Conservation (phyloP, 2,888 invertebrate genomes). For the Euphydryas editha region DNA sequence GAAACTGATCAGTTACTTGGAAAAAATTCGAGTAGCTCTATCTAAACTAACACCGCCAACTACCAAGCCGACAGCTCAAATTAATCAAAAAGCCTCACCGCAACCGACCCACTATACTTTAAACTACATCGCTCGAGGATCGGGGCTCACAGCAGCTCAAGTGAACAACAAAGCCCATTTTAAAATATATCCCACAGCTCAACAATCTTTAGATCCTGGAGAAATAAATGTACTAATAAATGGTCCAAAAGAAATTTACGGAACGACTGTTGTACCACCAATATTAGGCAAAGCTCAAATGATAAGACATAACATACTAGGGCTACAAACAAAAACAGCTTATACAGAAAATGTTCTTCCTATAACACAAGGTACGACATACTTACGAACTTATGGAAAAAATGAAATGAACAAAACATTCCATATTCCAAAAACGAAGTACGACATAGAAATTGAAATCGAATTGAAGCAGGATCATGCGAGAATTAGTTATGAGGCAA, state of each 20-base stretch:
- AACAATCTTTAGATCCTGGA: slow-evolving; percentile 75
- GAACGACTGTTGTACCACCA: slow-evolving; percentile 71
- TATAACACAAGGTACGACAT: slow-evolving; percentile 73
- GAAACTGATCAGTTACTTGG: slow-evolving; percentile 80
- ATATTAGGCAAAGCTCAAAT: slow-evolving; percentile 76
- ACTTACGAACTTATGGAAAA: slow-evolving; percentile 73
- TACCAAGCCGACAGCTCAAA: slow-evolving; percentile 47
- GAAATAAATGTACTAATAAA: slow-evolving; percentile 76
- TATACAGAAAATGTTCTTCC: slow-evolving; percentile 73
- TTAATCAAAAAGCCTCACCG: slow-evolving; percentile 64
- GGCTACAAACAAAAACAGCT: slow-evolving; percentile 63
- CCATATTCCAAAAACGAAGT: slow-evolving; percentile 74
- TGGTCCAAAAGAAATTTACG: slow-evolving; percentile 77
- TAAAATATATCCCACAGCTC: slow-evolving; percentile 83
- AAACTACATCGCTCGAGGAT: slow-evolving; percentile 84
- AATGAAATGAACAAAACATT: slow-evolving; percentile 77
- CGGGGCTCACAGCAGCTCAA: slow-evolving; percentile 84
- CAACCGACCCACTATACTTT: slow-evolving; percentile 71
- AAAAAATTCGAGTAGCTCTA: slow-evolving; percentile 74
- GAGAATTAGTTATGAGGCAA: slow-evolving; percentile 79
- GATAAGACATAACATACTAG: slow-evolving; percentile 73
- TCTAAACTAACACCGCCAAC: slow-evolving; percentile 71
- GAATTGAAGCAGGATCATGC: slow-evolving; percentile 74
- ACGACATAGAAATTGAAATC: slow-evolving; percentile 80
- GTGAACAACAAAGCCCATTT: slow-evolving; percentile 81